phyloP scores from a whole-genome alignment of 2,797 vertebrate genomes.

The Alca torda region DNA sequence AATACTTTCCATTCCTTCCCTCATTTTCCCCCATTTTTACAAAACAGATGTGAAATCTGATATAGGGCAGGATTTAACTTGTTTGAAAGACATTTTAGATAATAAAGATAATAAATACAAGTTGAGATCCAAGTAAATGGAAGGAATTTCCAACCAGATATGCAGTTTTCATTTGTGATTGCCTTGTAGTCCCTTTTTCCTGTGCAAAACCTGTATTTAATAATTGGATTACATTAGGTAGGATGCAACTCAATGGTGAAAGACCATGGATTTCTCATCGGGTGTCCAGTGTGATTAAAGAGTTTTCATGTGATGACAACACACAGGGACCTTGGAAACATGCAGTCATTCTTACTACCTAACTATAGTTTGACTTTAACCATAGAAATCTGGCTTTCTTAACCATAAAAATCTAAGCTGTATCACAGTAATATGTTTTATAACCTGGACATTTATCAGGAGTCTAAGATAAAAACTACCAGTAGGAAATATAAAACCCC shows the following conservation, averaged over 20 bases:
- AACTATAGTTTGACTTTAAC: neutral
- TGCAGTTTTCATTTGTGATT: neutral
- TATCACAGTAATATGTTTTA: neutral
- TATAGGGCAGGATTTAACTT: neutral
- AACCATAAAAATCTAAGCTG: neutral
- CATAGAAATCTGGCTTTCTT: neutral
- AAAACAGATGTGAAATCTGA: neutral
- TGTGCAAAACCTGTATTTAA: neutral
- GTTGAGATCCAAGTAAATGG: neutral
- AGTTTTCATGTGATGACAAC: neutral
- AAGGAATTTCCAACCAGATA: neutral
- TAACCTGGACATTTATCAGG: neutral
- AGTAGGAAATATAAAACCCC: neutral
- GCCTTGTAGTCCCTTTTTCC: neutral
- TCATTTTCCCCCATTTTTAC: neutral
- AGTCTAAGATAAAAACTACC: neutral
- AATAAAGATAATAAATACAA: no score
- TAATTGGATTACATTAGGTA: neutral
- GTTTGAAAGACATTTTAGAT: neutral
- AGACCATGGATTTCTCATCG: neutral
- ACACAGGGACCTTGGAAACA: fast-evolving
- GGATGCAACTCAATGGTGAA: neutral
- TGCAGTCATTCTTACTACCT: neutral
- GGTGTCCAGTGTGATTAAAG: neutral
- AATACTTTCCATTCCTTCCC: neutral